Evolutionary conservation across 2,113 vertebrate species (phyloP).

Genomic region (Procavia capensis): DNA sequence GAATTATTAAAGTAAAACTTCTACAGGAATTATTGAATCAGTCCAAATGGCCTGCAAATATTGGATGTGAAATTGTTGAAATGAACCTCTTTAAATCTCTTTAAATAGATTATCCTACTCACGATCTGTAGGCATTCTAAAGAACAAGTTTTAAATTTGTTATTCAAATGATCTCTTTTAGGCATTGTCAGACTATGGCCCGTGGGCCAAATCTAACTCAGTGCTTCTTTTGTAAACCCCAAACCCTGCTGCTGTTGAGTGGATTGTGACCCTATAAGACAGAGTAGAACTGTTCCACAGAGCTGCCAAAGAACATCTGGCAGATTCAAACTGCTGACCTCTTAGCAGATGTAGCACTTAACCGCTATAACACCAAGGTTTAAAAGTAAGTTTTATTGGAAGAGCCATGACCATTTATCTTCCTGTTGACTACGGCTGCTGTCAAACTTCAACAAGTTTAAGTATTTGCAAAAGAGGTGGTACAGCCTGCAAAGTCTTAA

Average conservation of each 20-base stretch:
- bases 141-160: not conserved
- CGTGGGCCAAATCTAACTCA: no score
- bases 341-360: no score
- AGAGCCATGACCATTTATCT: not conserved
- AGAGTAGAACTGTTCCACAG: no score
- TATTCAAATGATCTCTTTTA: not conserved
- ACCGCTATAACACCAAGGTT: no score
- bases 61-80: not conserved
- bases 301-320: no score
- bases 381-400: slow-evolving; percentile 1
- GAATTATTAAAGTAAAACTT: not conserved
- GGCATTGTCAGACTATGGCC: no score
- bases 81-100: not conserved
- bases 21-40: not conserved
- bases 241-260: no score
- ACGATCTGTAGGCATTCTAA: not conserved
- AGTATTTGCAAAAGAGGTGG: not conserved
- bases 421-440: not conserved
- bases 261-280: no score
- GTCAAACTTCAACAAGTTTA: not conserved
- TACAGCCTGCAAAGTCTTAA: not conserved
- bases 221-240: no score
- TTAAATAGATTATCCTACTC: not conserved
- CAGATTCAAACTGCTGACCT: no score
- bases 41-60: not conserved